Base-by-base conservation (phyloP, 2,797 vertebrate species). In the Paedocypris micromegethes region DNA sequence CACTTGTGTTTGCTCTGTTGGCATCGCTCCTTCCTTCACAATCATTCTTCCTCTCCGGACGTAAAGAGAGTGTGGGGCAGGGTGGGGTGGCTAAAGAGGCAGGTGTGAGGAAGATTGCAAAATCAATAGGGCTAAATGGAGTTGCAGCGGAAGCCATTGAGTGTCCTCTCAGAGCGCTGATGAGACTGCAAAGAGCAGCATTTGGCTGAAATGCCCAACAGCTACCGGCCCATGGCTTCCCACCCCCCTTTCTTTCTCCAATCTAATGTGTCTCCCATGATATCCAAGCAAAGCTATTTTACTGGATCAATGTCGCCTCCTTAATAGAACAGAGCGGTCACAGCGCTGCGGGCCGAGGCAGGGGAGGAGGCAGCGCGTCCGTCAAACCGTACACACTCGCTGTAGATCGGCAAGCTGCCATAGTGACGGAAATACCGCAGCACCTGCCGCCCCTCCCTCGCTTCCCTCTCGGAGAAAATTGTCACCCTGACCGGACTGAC, bases 81-180 rank as follows among this genome's bases (percentile, higher is more conserved):
- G 0, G 6, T 37, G 9, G 55, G 43, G 48, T 48, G 57, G 59
- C 58, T 72, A 65, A 68, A 65, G 70, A 68, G 65, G 66, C 71
- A 70, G 75, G 66, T 57, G 49, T 77, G 79, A 67, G 70, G 77
- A 84, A 84, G 84, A 87, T 84, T 87, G 84, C 67, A 84, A 89
- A 90, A 90, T 90, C 86, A 88, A 90, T 90, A 86, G 56, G 75
- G 80, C 83, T 87, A 88, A 89, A 89, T 88, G 86, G 85, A 87
- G 85, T 83, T 86, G 83, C 83, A 59, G 77, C 74, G 73, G 84
- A 86, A 87, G 84, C 83, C 85, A 88, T 77, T 72, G 79, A 86
- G 79, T 85, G 84, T 87, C 83, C 86, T 83, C 73, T 84, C 82
- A 83, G 83, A 87, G 85, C 81, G 83, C 82, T 79, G 70, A 75